Evolutionary conservation across 1,140 invertebrate species (phyloP).

Genomic region (Scylla paramamosain): DNA sequence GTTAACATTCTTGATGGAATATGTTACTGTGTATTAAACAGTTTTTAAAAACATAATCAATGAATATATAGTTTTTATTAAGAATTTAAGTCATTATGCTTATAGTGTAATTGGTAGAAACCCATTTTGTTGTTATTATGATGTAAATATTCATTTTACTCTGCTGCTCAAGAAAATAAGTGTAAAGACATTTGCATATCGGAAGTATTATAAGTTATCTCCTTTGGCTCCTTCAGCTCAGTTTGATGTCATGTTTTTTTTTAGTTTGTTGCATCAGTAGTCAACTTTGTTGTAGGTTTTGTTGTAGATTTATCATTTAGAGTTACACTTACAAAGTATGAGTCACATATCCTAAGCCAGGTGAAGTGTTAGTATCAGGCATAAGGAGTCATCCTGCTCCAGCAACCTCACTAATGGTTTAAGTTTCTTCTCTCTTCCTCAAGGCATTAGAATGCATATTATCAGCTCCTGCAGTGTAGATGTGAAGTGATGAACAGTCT

Average conservation of each 20-base stretch:
- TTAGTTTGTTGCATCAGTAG: neutral
- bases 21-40: neutral
- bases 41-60: neutral
- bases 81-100: constrained; percentile 21
- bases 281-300: neutral
- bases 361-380: neutral
- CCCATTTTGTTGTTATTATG: neutral
- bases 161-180: neutral
- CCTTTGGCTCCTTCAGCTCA: neutral
- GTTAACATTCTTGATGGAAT: neutral
- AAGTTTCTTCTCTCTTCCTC: neutral
- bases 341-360: neutral
- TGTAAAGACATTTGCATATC: neutral
- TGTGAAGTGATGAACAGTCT: neutral
- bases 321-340: neutral
- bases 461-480: neutral
- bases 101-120: neutral
- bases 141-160: neutral
- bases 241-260: neutral
- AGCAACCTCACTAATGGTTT: neutral
- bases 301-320: neutral
- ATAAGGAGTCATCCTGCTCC: neutral
- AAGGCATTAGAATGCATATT: neutral
- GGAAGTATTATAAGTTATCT: neutral
- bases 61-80: neutral